Base-by-base conservation (phyloP, 2,888 invertebrate genomes). In the Argynnis bischoffii region DNA sequence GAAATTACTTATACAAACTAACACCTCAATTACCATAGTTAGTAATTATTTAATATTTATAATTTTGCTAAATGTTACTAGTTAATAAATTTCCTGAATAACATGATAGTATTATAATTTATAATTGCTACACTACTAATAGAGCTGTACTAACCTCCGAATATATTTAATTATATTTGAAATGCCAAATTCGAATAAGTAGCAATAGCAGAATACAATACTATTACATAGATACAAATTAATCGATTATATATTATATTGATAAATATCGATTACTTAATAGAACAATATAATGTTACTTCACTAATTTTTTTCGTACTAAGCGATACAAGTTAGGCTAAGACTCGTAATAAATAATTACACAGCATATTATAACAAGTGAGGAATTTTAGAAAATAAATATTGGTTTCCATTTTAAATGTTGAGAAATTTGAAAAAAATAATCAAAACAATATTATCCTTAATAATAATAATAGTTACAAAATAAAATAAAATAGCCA, bases 231-330 rank as follows among this genome's bases (percentile, higher is more conserved):
- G 51, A 53, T 57, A 57, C 21, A 57, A 47, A 57, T 41, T 41
- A 41, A 47, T 47, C 57, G 57, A 57, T 57, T 57, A 55, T 31
- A 57, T 8, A 57, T 57, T 57, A 47, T 47, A 54, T 57, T 47
- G 26, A 26, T 59, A 59, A 48, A 48, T 59, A 59, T 59, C n/a
- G 61, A 61, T 53, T 53, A 61, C 51, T 51, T 31, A 35, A 51
- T 61, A 51, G 18, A 51, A 61, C 47, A 61, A 18, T 61, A 8
- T 35, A 31, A 51, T 50, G 50, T 51, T 51, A 51, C 50, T 61
- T 61, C 51, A 35, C 51, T 61, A 61, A 61, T 41, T 61, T 61
- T 61, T 41, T 51, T 53, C 61, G 14, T 61, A 31, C 60, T 60
- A 35, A 60, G 35, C 13, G 56, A 18, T 46, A 46, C 46, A 57